Conservation (phyloP, 2,888 invertebrate genomes). For the Marronus borbonicus region DNA sequence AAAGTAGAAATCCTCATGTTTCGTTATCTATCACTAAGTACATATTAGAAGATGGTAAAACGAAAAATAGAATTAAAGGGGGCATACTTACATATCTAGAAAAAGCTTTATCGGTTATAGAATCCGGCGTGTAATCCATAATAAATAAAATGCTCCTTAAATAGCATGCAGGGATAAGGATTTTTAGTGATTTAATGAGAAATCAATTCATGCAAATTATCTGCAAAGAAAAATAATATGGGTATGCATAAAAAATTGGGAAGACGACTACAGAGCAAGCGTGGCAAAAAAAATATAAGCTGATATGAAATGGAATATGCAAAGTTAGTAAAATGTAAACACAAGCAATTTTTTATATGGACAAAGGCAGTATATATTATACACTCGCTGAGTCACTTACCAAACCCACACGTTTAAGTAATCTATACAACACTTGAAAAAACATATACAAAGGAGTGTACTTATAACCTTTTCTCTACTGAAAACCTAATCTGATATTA, state of each 20-base stretch:
- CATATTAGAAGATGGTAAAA: background rate
- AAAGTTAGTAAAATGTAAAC: constrained; percentile 18
- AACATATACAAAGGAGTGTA: constrained; percentile 3
- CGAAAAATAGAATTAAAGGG: constrained; percentile 66
- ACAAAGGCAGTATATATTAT: constrained; percentile 12
- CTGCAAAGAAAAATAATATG: constrained; percentile 61
- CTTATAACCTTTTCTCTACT: constrained; percentile 24
- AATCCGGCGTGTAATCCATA: constrained; percentile 44
- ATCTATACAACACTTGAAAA: constrained; percentile 23
- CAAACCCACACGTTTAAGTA: constrained; percentile 26
- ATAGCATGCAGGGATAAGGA: constrained; percentile 49
- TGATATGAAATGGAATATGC: constrained; percentile 9
- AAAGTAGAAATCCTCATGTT: background rate
- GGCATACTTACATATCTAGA: constrained; percentile 66
- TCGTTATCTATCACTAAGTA: background rate
- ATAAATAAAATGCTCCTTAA: constrained; percentile 31
- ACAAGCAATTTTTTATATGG: constrained; percentile 7
- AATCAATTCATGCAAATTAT: constrained; percentile 64
- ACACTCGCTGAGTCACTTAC: constrained; percentile 33
- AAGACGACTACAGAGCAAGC: background rate
- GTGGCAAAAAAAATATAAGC: constrained; percentile 12
- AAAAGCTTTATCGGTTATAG: constrained; percentile 61
- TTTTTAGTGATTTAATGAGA: constrained; percentile 52
- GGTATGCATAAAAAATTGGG: constrained; percentile 4
- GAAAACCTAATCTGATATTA: constrained; percentile 34